These are phyloP conservation scores for Acronicta leporina DNA, from an alignment of 2,888 invertebrate genomes.

Conservation along the genomic window DNA sequence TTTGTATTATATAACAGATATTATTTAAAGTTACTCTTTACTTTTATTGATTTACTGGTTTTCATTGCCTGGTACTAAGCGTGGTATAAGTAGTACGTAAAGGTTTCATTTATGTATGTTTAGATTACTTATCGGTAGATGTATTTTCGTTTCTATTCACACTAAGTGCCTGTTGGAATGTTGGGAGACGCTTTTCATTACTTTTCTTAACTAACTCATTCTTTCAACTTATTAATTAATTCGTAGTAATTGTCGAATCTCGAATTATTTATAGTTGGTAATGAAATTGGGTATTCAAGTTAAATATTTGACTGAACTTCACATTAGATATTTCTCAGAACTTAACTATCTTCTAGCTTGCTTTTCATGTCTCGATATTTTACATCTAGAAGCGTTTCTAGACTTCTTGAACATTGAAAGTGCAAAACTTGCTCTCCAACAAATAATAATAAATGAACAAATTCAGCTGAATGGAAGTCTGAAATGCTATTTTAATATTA, in stretches of 20 bases:
- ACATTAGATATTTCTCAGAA: constrained; percentile 65
- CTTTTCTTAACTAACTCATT: not conserved
- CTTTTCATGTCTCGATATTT: constrained; percentile 60
- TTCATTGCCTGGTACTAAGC: not conserved
- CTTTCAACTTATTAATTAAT: constrained; percentile 8
- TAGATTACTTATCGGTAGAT: constrained; percentile 11
- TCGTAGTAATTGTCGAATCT: constrained; percentile 9
- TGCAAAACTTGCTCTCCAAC: not conserved
- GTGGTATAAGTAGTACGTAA: constrained; percentile 7
- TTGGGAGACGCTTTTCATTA: constrained; percentile 49
- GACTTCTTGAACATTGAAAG: constrained; percentile 11
- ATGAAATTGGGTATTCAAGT: constrained; percentile 41
- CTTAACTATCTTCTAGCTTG: constrained; percentile 58
- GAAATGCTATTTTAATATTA: constrained; percentile 42
- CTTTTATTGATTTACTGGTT: not conserved
- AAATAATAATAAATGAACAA: no score
- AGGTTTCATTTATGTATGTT: not conserved
- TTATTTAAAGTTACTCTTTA: not conserved
- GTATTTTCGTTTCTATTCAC: constrained; percentile 52
- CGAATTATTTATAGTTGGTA: constrained; percentile 27
- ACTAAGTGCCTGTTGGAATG: constrained; percentile 68
- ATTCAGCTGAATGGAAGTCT: constrained; percentile 26
- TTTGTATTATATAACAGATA: not conserved
- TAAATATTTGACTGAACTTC: constrained; percentile 76
- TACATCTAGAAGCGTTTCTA: constrained; percentile 24